Evolutionary conservation across 2,797 vertebrate species (phyloP).

Genomic region (Melanotaenia maccullochi): DNA sequence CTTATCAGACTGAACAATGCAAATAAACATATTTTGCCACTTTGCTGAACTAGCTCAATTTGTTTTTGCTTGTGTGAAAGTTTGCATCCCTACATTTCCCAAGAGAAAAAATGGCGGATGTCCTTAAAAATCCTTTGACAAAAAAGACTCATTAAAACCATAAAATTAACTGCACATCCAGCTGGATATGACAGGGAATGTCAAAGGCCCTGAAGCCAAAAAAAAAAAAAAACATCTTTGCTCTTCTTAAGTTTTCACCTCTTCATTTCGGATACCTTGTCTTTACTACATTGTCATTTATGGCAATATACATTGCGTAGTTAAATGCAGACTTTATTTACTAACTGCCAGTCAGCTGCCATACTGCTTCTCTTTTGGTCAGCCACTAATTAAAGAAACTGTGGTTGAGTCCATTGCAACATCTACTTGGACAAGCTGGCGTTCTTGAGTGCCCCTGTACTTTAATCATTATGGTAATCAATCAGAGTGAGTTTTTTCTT

Average conservation of each 20-base stretch:
- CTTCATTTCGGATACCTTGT: constrained; percentile 1
- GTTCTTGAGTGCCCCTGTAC: background rate
- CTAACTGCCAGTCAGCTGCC: background rate
- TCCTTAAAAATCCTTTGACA: constrained; percentile 13
- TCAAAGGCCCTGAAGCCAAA: background rate
- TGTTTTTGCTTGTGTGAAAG: constrained; percentile 26
- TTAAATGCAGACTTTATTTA: constrained; percentile 15
- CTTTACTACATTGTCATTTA: constrained; percentile 10
- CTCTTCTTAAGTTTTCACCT: constrained; percentile 11
- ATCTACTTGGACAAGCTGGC: background rate
- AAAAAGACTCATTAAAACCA: background rate
- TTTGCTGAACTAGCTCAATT: constrained; percentile 6
- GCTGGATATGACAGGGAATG: background rate
- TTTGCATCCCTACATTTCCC: constrained; percentile 6
- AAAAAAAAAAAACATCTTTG: background rate
- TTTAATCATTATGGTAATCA: background rate
- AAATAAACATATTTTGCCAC: no score
- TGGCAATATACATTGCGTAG: background rate
- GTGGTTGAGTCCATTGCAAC: background rate
- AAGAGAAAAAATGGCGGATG: constrained; percentile 23
- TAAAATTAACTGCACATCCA: constrained; percentile 9
- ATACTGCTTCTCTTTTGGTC: background rate
- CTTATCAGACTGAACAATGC: background rate
- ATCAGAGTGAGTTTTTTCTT: background rate
- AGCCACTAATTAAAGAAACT: background rate